These are phyloP conservation scores for Umimayanthus chanpuru DNA, from an alignment of 92 coral and sea anemone species.

Conservation along the genomic window DNA sequence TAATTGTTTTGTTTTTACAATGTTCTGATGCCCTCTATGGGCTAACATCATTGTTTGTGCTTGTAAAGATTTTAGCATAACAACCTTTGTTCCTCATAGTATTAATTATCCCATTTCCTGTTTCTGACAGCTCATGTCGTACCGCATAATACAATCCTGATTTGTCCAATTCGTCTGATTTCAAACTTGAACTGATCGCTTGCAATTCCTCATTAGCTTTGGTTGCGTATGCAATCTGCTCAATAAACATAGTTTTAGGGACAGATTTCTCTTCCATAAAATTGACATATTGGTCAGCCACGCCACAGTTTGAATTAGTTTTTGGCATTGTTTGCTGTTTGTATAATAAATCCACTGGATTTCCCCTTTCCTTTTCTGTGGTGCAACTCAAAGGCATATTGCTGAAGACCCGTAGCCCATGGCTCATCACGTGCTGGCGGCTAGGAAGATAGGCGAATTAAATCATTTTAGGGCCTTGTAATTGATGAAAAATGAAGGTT, in stretches of 20 bases:
- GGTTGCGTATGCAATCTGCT: constrained; percentile 36
- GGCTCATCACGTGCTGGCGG: constrained; percentile 1
- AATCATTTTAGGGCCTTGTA: constrained; percentile 50
- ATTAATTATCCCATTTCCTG: constrained; percentile 5
- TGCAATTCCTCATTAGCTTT: constrained; percentile 40
- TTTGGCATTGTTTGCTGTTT: constrained; percentile 31
- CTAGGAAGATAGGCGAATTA: constrained; percentile 26
- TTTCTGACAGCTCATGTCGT: constrained; percentile 20
- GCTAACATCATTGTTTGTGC: constrained; percentile 18
- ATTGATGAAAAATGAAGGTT: constrained; percentile 9
- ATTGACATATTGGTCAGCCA: too few species aligned
- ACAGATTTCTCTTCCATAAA: too few species aligned
- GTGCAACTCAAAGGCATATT: constrained; percentile 40
- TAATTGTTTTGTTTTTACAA: constrained; percentile 28
- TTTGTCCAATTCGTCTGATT: constrained; percentile 43
- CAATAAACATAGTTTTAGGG: constrained; percentile 33
- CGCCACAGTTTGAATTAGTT: neutral
- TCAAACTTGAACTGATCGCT: constrained; percentile 29
- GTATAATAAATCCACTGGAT: constrained; percentile 55
- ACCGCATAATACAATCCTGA: constrained; percentile 17
- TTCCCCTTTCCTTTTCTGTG: constrained; percentile 49
- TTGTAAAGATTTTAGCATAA: constrained; percentile 38
- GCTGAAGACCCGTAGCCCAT: constrained; percentile 51
- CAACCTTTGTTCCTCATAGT: constrained; percentile 46
- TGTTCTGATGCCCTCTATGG: constrained; percentile 24